A percentile compares a stretch with the other conserved stretches of the same genome.
These are phyloP conservation scores for Rhinoptilus africanus DNA, from an alignment of 2,113 vertebrate species.

Conservation along the genomic window DNA sequence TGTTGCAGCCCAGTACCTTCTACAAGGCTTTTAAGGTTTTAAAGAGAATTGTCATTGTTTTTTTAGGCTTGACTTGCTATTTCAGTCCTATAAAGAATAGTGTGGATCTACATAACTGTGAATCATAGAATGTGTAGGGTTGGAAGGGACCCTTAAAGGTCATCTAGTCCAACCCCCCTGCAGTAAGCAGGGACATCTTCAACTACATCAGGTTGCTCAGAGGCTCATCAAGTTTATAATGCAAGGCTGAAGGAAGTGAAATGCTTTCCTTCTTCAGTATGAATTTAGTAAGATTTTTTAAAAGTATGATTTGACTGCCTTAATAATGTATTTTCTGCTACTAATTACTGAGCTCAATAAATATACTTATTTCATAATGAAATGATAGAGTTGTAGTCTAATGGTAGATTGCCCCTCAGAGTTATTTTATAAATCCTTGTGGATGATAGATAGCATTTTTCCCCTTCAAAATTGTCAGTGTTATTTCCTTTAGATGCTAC, in stretches of 20 bases:
- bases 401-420: not conserved
- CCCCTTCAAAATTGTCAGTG: not conserved
- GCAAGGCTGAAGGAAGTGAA: not conserved
- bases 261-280: not conserved
- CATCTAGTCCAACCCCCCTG: too few relatives aligned
- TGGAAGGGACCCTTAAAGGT: too few relatives aligned
- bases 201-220: too few relatives aligned
- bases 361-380: not conserved
- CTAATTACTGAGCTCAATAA: not conserved
- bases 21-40: not conserved
- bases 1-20: not conserved
- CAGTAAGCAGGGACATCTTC: too few relatives aligned
- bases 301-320: not conserved
- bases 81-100: not conserved
- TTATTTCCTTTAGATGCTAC: not conserved
- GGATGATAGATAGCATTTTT: not conserved
- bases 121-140: too few relatives aligned
- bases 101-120: rapidly evolving
- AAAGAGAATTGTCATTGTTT: not conserved
- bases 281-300: not conserved
- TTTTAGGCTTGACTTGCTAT: not conserved
- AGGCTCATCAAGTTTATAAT: not conserved
- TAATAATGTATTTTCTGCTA: not conserved
- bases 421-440: not conserved
- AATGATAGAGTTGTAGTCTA: not conserved